These are phyloP conservation scores for Drosophila athabasca DNA, from an alignment of 1,140 invertebrate genomes.

Conservation along the genomic window DNA sequence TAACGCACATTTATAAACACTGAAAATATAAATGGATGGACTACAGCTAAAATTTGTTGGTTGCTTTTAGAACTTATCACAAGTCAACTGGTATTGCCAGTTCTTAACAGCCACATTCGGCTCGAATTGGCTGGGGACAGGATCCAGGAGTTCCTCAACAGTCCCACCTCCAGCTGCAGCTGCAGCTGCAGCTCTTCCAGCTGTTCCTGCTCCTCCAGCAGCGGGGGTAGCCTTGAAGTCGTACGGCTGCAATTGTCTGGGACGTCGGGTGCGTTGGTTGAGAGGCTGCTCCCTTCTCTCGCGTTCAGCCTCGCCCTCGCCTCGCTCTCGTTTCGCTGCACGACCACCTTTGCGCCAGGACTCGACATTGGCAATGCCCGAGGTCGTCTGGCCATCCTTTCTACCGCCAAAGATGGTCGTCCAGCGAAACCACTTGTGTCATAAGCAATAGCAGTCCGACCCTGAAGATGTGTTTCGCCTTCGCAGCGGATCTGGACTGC, in stretches of 20 bases:
- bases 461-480: constrained; percentile 36
- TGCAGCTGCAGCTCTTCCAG: constrained; percentile 30
- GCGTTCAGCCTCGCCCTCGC: constrained; percentile 17
- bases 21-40: constrained; percentile 40
- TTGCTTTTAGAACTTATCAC: constrained; percentile 77
- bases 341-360: constrained; percentile 81
- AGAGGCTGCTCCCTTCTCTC: constrained; percentile 29
- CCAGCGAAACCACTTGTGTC: constrained; percentile 83
- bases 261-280: constrained; percentile 55
- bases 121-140: constrained; percentile 68
- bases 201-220: constrained; percentile 52
- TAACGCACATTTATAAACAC: constrained; percentile 16
- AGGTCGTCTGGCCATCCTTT: constrained; percentile 41
- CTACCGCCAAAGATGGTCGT: constrained; percentile 68
- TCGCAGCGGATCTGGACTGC: constrained; percentile 45
- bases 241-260: constrained; percentile 70
- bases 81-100: constrained; percentile 83
- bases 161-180: constrained; percentile 21
- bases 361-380: constrained; percentile 71
- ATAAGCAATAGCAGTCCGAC: constrained; percentile 68
- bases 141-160: constrained; percentile 72
- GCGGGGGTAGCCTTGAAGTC: constrained; percentile 49
- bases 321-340: constrained; percentile 61
- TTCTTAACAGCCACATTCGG: constrained; percentile 78
- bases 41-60: constrained; percentile 41